Conservation (phyloP, 2,888 invertebrate genomes). For the Acrobasis repandana region DNA sequence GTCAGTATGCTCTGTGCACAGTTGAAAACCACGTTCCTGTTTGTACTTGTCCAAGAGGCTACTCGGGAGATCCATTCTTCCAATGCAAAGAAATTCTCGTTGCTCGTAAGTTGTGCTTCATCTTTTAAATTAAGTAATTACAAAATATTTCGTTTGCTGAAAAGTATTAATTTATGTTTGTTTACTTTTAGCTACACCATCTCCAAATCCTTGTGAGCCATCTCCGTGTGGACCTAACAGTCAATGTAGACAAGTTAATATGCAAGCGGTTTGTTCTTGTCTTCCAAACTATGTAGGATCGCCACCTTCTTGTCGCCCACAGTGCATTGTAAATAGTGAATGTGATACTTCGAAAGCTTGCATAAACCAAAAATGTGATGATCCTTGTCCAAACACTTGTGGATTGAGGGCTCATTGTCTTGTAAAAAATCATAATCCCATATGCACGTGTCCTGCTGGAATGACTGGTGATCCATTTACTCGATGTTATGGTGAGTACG, state of each 20-base stretch:
- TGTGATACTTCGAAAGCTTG: constrained; percentile 92
- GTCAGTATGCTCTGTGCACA: constrained; percentile 89
- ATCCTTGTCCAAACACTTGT: constrained; percentile 94
- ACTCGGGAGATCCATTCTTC: constrained; percentile 92
- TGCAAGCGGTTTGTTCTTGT: constrained; percentile 93
- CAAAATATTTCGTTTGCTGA: no score
- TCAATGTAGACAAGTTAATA: constrained; percentile 90
- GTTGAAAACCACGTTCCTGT: constrained; percentile 91
- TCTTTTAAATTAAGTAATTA: background rate
- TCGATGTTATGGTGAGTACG: constrained; percentile 87
- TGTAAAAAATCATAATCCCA: constrained; percentile 92
- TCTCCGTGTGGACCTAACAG: constrained; percentile 95
- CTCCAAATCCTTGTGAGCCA: constrained; percentile 89
- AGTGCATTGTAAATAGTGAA: constrained; percentile 94
- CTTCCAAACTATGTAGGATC: constrained; percentile 89
- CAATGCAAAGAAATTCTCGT: constrained; percentile 84
- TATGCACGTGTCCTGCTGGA: constrained; percentile 92
- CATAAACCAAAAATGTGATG: constrained; percentile 91
- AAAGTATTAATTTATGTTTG: background rate
- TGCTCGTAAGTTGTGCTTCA: constrained; percentile 50
- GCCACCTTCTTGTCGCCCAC: constrained; percentile 91
- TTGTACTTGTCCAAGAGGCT: constrained; percentile 89
- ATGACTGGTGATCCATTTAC: constrained; percentile 94
- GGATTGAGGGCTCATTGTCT: constrained; percentile 93
- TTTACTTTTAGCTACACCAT: constrained; percentile 62